Base-by-base conservation (phyloP, 30 jellyfish, hydroid and myxozoan genomes). In the Pseudorhiza aurosa region DNA sequence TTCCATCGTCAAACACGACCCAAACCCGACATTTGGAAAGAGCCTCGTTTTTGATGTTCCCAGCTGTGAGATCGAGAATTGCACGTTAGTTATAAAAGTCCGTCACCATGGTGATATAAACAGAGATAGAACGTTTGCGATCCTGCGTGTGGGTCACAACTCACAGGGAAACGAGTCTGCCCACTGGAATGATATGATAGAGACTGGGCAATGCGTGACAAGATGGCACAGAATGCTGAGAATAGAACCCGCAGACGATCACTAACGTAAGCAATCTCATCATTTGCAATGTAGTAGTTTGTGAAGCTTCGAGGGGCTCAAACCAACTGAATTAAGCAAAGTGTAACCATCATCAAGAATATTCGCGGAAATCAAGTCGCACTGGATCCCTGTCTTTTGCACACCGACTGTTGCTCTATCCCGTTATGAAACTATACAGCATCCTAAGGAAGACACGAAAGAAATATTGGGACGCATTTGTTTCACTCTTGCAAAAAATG, bases 141-240 rank as follows among this genome's bases (percentile, higher is more conserved):
- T 93, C 43, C 73, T 93, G 64, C 81, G 95, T 51, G 85, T 93
- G 27, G 99, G 97, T 0, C 75, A 87, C 33, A 81, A 86, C 40
- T 89, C 98, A 19, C 95, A 81, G 72, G 99, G 97, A 27, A 75
- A 90, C 46, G 99, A 94, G 51, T 83, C 97, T 5, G 88, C 89
- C 50, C 99, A 93, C 42, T 93, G 99, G 99, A 93, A 86, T 43
- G 99, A 93, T 39, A 93, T 93, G 99, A 27, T 93, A 4, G 89
- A 87, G n/a, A 70, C 83, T 31, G 87, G 85, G 0, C 96, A 93
- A 18, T 53, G 89, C 70, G 97, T 93, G 15, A 83, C 96, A 58
- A 56, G 99, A 25, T 93, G 99, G 99, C 99, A 93, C 58, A 85
- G 99, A 19, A 71, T 93, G 91, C 88, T 93, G 22, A 96, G 97